These are phyloP conservation scores for Aptenodytes patagonicus DNA, from an alignment of 2,113 vertebrate genomes.

Conservation along the genomic window DNA sequence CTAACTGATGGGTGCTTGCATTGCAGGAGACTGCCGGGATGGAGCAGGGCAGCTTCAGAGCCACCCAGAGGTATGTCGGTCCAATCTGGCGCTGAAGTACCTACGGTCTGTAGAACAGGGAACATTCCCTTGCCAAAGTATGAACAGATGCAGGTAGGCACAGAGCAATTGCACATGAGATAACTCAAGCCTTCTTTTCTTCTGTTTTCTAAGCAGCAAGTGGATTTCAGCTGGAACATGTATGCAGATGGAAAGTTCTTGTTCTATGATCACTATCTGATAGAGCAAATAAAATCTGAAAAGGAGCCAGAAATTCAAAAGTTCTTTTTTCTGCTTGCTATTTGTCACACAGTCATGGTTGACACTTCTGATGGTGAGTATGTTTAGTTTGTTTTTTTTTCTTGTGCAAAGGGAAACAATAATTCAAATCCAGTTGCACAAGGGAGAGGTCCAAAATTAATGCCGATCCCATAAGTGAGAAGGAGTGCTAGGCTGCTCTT, in stretches of 20 bases:
- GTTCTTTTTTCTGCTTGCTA: constrained; percentile 92
- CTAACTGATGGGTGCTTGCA: neutral
- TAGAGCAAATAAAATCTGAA: constrained; percentile 78
- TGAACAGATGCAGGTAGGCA: neutral
- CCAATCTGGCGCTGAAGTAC: fast-evolving
- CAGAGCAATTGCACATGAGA: fast-evolving
- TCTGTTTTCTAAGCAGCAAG: constrained; percentile 69
- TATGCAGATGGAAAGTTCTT: constrained; percentile 81
- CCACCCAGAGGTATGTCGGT: constrained; percentile 64
- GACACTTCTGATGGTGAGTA: constrained; percentile 83
- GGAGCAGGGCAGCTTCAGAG: constrained; percentile 52
- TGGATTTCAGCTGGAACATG: constrained; percentile 91
- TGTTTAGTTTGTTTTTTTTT: neutral
- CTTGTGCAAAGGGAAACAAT: neutral
- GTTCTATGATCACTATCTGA: constrained; percentile 85
- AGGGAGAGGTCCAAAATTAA: neutral
- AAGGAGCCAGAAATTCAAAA: constrained; percentile 80
- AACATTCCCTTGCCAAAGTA: neutral
- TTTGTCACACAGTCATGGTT: constrained; percentile 96
- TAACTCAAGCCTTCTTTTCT: neutral
- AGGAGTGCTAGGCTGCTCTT: neutral
- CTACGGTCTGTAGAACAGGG: fast-evolving
- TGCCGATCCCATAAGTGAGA: neutral
- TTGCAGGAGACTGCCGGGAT: constrained; percentile 73
- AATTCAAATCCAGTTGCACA: neutral